These are phyloP conservation scores for Fragum whitleyi DNA, from an alignment of 2,888 invertebrate species.

Conservation along the genomic window DNA sequence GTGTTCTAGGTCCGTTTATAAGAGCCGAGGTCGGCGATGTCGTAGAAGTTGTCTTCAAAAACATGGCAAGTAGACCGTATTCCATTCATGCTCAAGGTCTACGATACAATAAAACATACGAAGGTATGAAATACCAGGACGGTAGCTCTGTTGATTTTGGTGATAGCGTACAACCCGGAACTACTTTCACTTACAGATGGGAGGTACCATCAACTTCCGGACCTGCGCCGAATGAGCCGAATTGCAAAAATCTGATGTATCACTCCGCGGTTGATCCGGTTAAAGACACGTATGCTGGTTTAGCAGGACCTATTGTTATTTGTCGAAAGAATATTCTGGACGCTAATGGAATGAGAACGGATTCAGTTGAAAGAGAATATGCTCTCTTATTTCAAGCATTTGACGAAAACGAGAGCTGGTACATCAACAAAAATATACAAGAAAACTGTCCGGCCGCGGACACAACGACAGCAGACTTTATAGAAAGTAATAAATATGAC, in stretches of 20 bases:
- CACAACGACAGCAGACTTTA: conserved; percentile 55
- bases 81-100: conserved; percentile 68
- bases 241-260: conserved; percentile 75
- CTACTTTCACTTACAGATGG: conserved; percentile 65
- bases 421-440: conserved; percentile 74
- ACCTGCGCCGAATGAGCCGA: conserved; percentile 69
- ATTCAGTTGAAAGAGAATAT: conserved; percentile 75
- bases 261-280: conserved; percentile 74
- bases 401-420: conserved; percentile 78
- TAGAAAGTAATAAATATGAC: conserved; percentile 69
- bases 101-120: conserved; percentile 62
- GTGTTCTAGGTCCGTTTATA: conserved; percentile 78
- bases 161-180: conserved; percentile 53
- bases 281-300: conserved; percentile 70
- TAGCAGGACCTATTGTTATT: conserved; percentile 71
- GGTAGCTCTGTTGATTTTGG: conserved; percentile 31
- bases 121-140: conserved; percentile 61
- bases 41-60: conserved; percentile 69
- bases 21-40: conserved; percentile 78
- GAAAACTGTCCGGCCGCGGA: conserved; percentile 61
- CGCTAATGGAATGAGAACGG: conserved; percentile 46
- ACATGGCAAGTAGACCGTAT: conserved; percentile 63
- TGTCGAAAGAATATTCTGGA: conserved; percentile 66
- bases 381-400: conserved; percentile 75
- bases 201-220: conserved; percentile 69